Evolutionary conservation across 2,797 vertebrate species (phyloP).

Genomic region (Thamnophis elegans): DNA sequence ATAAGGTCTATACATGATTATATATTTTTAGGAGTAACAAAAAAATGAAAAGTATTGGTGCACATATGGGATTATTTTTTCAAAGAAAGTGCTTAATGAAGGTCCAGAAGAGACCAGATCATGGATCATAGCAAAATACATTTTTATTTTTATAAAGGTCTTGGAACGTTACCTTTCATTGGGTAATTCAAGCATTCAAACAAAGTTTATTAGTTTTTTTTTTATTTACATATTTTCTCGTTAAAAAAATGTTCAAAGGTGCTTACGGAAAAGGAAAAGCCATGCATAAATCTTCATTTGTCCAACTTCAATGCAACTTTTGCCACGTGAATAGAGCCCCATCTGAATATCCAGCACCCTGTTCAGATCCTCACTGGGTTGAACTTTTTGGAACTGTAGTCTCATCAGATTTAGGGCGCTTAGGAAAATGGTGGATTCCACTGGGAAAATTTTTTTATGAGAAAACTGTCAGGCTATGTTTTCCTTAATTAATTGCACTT

Average conservation of each 20-base stretch:
- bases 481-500: constrained; percentile 52
- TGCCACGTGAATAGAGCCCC: not conserved
- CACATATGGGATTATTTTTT: not conserved
- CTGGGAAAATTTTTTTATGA: not conserved
- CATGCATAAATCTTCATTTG: not conserved
- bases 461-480: constrained; percentile 21
- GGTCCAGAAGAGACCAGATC: not conserved
- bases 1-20: too few relatives aligned
- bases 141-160: not conserved
- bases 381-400: not conserved
- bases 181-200: not conserved
- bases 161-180: not conserved
- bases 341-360: not conserved
- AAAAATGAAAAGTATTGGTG: not conserved
- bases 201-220: not conserved
- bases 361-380: not conserved
- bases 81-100: not conserved
- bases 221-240: not conserved
- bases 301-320: not conserved
- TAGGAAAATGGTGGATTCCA: not conserved
- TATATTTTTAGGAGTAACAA: too few relatives aligned
- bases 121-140: not conserved
- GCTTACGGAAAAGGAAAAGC: not conserved
- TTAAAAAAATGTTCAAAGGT: not conserved
- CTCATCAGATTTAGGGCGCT: not conserved